Evolutionary conservation across 2,797 vertebrate genomes (phyloP).

Genomic region (Leontopithecus rosalia): DNA sequence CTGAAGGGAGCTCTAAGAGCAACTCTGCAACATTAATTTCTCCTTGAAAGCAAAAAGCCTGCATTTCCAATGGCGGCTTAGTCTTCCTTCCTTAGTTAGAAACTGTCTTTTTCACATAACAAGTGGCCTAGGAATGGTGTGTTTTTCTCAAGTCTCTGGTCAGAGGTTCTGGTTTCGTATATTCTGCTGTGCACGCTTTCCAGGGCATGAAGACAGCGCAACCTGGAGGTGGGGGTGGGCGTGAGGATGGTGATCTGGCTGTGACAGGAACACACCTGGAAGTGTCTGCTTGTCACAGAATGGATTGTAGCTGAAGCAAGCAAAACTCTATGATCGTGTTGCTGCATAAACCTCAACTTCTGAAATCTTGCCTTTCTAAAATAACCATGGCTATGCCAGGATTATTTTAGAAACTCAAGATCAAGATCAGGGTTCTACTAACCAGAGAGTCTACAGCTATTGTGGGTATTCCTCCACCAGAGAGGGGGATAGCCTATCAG

Average conservation of each 20-base stretch:
- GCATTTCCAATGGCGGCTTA: background rate
- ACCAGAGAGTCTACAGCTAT: background rate
- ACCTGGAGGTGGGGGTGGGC: background rate
- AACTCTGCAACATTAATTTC: background rate
- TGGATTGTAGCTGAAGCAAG: background rate
- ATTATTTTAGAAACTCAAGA: background rate
- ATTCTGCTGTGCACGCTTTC: background rate
- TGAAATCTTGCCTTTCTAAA: background rate
- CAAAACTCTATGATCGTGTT: background rate
- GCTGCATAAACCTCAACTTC: background rate
- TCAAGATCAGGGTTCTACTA: background rate
- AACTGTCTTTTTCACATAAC: background rate
- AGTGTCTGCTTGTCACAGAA: background rate
- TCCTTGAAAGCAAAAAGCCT: slow-evolving; percentile 26
- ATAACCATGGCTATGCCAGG: background rate
- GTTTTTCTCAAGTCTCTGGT: background rate
- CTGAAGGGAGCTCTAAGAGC: background rate
- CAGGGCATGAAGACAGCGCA: background rate
- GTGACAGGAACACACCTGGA: background rate
- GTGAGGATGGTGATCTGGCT: background rate
- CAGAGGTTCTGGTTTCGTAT: background rate
- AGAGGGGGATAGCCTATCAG: background rate
- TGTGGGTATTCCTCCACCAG: background rate
- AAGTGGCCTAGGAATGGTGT: background rate
- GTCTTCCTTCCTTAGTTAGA: background rate